Evolutionary conservation across 2,113 vertebrate species (phyloP), one percentile per base, ranked within the genome.

Genomic region (Halichoeres trimaculatus): DNA sequence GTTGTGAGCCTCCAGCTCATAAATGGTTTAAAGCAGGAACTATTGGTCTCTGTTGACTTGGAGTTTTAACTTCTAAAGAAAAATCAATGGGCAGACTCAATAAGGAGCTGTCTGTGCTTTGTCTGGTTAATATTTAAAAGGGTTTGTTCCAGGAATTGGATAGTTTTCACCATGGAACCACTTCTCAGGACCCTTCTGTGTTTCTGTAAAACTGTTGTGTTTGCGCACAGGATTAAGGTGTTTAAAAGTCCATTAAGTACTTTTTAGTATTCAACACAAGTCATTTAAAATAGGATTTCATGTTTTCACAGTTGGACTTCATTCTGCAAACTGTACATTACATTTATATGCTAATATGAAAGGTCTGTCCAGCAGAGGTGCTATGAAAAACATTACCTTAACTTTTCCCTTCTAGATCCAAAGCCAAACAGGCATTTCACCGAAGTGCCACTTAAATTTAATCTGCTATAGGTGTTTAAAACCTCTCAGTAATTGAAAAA

Each of bases 101-200:
- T 71, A 72, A 74, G 48, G 66, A 77, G 51, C 53, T 68, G 76
- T 51, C 74, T 71, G 45, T 69, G 78, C 53, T 85, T 85, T 86
- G 76, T 79, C 57, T 71, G 36, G 64, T 84, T 72, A 83, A 84
- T 78, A 84, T 87, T 89, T 79, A 85, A 83, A 81, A 36, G 65
- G 69, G 35, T 81, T 61, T 45, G 51, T 58, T 60, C 36, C 1
- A 8, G 48, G 76, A 72, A 55, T 65, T 83, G 67, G 70, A 50
- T 71, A 35, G n/a, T 52, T 76, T 81, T 48, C 16, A 7, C 53
- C 53, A 20, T 26, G 48, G 60, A 20, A 82, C 68, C 61, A 43
- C 56, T 72, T 65, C 64, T 73, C 19, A 9, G 61, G 12, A 38
- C 38, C 14, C 14, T 5, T 41, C 40, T 41, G 23, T 22, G 81